A percentile compares a stretch with the other conserved stretches of the same genome.
phyloP scores from a whole-genome alignment of 2,797 vertebrate genomes.

The Fistularia tabacaria region DNA sequence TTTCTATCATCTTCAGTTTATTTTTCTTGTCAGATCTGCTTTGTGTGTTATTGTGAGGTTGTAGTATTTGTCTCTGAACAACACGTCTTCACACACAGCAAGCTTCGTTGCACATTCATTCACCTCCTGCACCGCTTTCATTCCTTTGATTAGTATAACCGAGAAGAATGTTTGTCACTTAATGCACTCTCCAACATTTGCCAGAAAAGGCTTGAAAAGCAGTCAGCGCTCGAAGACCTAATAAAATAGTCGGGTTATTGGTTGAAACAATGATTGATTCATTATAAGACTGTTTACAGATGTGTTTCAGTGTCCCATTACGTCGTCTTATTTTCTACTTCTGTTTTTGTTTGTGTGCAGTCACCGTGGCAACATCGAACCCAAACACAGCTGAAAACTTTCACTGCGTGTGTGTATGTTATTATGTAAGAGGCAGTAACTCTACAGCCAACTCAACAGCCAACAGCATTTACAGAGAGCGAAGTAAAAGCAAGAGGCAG shows the following conservation, averaged over 20 bases:
- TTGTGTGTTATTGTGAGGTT: neutral
- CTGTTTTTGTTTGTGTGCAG: constrained; percentile 31
- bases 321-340: constrained; percentile 18
- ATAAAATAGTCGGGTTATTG: neutral
- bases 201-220: neutral
- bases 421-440: constrained; percentile 39
- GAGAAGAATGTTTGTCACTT: neutral
- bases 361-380: constrained; percentile 43
- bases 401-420: constrained; percentile 14
- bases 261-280: neutral
- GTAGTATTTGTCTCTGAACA: constrained; percentile 1
- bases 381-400: constrained; percentile 47
- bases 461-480: constrained; percentile 27
- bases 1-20: neutral
- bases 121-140: neutral
- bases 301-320: constrained; percentile 20
- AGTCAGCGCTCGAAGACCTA: neutral
- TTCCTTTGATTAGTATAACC: neutral
- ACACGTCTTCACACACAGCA: neutral
- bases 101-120: neutral
- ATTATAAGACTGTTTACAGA: constrained; percentile 22
- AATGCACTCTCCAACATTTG: neutral
- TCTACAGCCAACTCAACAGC: constrained; percentile 10
- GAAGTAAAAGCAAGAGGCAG: neutral
- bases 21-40: neutral